Evolutionary conservation across 2,797 vertebrate genomes (phyloP).

Genomic region (Hyperoplus immaculatus): DNA sequence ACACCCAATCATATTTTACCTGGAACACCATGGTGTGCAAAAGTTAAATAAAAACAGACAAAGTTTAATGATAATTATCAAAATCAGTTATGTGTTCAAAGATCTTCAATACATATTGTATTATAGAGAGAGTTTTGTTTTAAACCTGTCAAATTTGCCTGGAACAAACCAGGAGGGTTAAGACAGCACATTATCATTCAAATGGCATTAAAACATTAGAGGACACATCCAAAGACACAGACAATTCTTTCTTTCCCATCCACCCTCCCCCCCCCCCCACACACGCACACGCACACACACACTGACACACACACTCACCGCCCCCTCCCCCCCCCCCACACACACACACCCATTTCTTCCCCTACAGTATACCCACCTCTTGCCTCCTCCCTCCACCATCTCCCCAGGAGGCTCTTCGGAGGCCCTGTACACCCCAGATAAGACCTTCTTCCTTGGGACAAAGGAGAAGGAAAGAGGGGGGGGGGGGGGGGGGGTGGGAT

Average conservation of each 20-base stretch:
- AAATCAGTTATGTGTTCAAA: too few species aligned
- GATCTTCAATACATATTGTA: too few species aligned
- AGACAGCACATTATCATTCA: slow-evolving; percentile 34
- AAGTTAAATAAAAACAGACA: too few species aligned
- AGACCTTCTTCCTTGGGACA: slow-evolving; percentile 75
- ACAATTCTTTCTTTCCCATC: slow-evolving; percentile 26
- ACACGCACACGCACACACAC: too few species aligned
- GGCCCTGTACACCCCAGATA: slow-evolving; percentile 82
- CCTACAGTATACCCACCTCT: slow-evolving; percentile 54
- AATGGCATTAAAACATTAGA: slow-evolving; percentile 63
- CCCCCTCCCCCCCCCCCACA: too few species aligned
- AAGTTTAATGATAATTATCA: too few species aligned
- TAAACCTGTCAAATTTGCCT: neutral
- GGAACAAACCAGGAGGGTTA: slow-evolving; percentile 21
- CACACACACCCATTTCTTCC: neutral
- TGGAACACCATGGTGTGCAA: too few species aligned
- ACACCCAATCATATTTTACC: too few species aligned
- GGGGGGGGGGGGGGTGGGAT: slow-evolving; percentile 3
- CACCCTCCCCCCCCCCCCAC: slow-evolving; percentile 31
- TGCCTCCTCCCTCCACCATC: slow-evolving; percentile 67
- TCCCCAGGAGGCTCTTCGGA: slow-evolving; percentile 78
- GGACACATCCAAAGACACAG: slow-evolving; percentile 74
- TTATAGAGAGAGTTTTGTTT: neutral
- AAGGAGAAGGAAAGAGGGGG: slow-evolving; percentile 36
- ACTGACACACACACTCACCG: too few species aligned